Conservation (phyloP, 2,888 invertebrate species). For the Trichopoda pennipes region DNA sequence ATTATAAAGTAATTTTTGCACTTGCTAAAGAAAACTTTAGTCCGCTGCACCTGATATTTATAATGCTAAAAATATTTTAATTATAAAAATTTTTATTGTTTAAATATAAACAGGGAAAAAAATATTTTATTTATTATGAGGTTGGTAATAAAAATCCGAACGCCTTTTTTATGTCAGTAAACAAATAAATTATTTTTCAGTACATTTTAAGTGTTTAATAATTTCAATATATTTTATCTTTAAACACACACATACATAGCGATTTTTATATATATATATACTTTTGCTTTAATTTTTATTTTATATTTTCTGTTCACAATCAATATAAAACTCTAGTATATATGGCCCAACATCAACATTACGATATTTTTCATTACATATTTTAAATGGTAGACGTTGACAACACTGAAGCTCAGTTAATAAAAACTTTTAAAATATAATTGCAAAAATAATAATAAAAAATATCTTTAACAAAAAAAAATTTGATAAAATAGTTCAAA, state of each 20-base stretch:
- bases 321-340: conserved; percentile 38
- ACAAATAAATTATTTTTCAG: conserved; percentile 6
- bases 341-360: conserved; percentile 80
- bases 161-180: conserved; percentile 40
- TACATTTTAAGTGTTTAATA: conserved; percentile 24
- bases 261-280: too few relatives aligned
- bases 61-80: too few relatives aligned
- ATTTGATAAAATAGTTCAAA: conserved; percentile 24
- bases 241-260: conserved; percentile 37
- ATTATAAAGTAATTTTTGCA: too few relatives aligned
- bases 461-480: background rate
- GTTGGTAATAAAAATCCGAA: conserved; percentile 54
- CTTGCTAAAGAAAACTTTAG: too few relatives aligned
- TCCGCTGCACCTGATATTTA: too few relatives aligned
- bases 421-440: conserved; percentile 23
- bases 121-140: background rate
- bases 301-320: conserved; percentile 32
- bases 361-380: conserved; percentile 80
- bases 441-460: conserved; percentile 13
- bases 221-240: background rate
- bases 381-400: conserved; percentile 78
- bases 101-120: background rate
- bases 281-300: background rate
- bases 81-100: background rate
- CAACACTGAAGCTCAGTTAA: conserved; percentile 61